A percentile compares a stretch with the other conserved stretches of the same genome.
These are phyloP conservation scores for Baronia brevicornis DNA, from an alignment of 2,888 invertebrate genomes.

Conservation along the genomic window DNA sequence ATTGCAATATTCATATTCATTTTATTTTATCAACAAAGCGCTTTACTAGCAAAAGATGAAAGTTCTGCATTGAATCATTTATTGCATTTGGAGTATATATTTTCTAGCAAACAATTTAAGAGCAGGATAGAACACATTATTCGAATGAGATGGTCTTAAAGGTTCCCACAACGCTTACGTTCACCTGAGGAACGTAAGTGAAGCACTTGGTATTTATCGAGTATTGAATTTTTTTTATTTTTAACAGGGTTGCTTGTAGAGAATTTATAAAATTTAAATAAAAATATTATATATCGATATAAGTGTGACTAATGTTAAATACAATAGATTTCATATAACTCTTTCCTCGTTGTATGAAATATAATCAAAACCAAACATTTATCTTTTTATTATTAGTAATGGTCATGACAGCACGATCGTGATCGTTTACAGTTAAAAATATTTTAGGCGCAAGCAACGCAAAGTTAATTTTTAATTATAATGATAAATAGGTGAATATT, in stretches of 20 bases:
- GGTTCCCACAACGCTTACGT: constrained; percentile 73
- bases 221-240: neutral
- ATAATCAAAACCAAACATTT: too few species aligned
- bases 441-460: too few species aligned
- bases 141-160: constrained; percentile 47
- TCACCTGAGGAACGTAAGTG: constrained; percentile 50
- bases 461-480: too few species aligned
- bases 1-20: neutral
- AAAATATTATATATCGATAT: constrained; percentile 25
- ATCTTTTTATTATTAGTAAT: too few species aligned
- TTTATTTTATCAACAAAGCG: constrained; percentile 7
- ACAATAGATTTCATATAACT: too few species aligned
- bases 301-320: constrained; percentile 2
- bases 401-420: too few species aligned
- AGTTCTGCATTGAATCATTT: constrained; percentile 28
- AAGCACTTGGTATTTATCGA: constrained; percentile 14
- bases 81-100: constrained; percentile 35
- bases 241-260: too few species aligned
- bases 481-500: too few species aligned
- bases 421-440: too few species aligned
- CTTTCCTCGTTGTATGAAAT: too few species aligned
- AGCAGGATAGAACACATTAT: constrained; percentile 44
- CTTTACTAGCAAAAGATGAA: constrained; percentile 9
- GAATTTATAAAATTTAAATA: constrained; percentile 20
- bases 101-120: constrained; percentile 52